Evolutionary conservation across 2,113 vertebrate species (phyloP), one percentile per base, ranked within the genome.

Genomic region (Tangachromis dhanisi): DNA sequence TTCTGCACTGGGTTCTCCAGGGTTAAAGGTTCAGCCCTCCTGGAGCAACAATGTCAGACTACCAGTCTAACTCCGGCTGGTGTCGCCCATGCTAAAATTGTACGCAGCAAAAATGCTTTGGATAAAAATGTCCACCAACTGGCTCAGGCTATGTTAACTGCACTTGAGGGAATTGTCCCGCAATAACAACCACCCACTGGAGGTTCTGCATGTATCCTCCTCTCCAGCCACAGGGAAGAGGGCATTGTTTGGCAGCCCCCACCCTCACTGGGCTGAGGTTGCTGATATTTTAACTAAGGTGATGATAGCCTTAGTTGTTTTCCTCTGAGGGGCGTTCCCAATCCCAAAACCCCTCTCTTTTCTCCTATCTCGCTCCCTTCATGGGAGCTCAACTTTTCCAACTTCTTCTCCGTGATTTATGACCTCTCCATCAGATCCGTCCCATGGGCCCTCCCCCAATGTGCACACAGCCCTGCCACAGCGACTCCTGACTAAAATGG

Each of bases 321-420:
- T 88, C 73, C 85, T 94, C 80, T 6, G 17, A 87, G 88, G 89
- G 88, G 88, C 81, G 66, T 84, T 80, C 81, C 84, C 33, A n/a
- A 9, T 40, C 31, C 19, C 33, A 16, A 21, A 31, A 45, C 26
- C 57, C 9, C 35, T 55, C 33, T n/a, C 59, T 40, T 35, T 84
- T 92, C 91, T 86, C 47, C 87, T 89, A 84, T 87, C 90, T 82
- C 78, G 19, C 83, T 88, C 89, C 87, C 71, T 88, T 85, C 35
- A 80, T 92, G 91, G 92, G 94, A 94, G 90, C 93, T 90, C 84
- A 79, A 90, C 93, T 95, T 95, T 92, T 93, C 92, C 89, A 95
- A 95, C 92, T 90, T 92, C 89, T 92, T 91, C 76, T 6, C 63
- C 5, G 80, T 96, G 95, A 96, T 96, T 96, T 96, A 96, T 93